Evolutionary conservation across 2,888 invertebrate genomes (phyloP).

Genomic region (Sipha maydis): DNA sequence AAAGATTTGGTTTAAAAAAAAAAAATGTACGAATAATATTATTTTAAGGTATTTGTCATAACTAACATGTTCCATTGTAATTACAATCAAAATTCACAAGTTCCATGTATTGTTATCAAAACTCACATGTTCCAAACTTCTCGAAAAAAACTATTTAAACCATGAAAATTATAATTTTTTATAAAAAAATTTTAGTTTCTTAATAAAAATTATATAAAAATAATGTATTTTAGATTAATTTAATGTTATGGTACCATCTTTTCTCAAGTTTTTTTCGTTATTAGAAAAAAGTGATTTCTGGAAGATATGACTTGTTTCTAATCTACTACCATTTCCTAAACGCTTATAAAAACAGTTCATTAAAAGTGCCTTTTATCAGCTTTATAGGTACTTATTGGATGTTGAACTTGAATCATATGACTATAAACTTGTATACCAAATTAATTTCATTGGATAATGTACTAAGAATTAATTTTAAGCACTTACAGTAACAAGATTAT

Average conservation of each 20-base stretch:
- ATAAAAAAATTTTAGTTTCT: not conserved
- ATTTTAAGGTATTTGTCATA: not conserved
- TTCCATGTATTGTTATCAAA: not conserved
- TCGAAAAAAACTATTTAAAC: not conserved
- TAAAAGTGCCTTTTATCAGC: no score
- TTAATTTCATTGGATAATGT: no score
- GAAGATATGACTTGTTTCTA: no score
- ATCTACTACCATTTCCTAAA: no score
- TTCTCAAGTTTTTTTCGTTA: not conserved
- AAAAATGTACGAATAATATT: no score
- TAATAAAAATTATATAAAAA: not conserved
- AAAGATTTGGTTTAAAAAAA: not conserved
- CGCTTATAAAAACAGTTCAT: no score
- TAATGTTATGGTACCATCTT: not conserved
- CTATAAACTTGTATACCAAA: no score
- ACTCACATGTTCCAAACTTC: conserved; percentile 24
- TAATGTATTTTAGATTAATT: conserved; percentile 19
- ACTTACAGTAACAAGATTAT: no score
- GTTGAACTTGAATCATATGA: no score
- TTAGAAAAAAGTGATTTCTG: no score
- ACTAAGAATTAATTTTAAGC: no score
- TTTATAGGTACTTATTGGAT: no score
- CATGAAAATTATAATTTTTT: not conserved
- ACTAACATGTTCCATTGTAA: not conserved
- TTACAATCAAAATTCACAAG: conserved; percentile 21